phyloP scores from a whole-genome alignment of 2,113 vertebrate species.

The Eurypyga helias region DNA sequence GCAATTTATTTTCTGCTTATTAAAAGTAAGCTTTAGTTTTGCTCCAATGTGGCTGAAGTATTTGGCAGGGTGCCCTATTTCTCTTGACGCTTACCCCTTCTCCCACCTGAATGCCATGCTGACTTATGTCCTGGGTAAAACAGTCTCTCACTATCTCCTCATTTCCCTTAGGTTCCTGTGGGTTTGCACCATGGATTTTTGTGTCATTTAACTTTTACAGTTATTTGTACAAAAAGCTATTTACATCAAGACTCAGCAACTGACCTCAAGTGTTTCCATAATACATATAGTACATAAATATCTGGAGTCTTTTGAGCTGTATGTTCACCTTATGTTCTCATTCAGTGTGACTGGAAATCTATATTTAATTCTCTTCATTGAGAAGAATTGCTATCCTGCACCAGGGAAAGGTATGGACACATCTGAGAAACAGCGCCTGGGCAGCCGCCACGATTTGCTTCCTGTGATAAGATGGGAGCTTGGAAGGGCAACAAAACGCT shows the following conservation, averaged over 20 bases:
- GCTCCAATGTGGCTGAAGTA: neutral
- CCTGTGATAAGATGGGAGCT: neutral
- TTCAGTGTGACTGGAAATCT: neutral
- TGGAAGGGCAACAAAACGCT: neutral
- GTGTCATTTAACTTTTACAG: neutral
- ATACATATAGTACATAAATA: rapidly evolving
- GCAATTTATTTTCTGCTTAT: neutral
- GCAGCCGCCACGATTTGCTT: neutral
- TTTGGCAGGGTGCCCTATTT: neutral
- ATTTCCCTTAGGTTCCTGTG: neutral
- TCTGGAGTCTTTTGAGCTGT: neutral
- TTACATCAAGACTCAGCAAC: neutral
- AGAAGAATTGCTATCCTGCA: neutral
- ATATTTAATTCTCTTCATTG: neutral
- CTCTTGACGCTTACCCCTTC: neutral
- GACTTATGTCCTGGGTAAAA: neutral
- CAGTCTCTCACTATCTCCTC: neutral
- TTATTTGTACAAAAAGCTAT: neutral
- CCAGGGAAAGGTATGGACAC: neutral
- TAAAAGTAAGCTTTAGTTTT: neutral
- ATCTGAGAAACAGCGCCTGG: neutral
- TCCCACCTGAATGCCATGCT: neutral
- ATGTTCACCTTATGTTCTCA: neutral
- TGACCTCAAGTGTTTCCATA: neutral
- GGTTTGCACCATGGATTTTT: neutral